phyloP scores from a whole-genome alignment of 2,888 invertebrate genomes.

The Anagyrus pseudococci region DNA sequence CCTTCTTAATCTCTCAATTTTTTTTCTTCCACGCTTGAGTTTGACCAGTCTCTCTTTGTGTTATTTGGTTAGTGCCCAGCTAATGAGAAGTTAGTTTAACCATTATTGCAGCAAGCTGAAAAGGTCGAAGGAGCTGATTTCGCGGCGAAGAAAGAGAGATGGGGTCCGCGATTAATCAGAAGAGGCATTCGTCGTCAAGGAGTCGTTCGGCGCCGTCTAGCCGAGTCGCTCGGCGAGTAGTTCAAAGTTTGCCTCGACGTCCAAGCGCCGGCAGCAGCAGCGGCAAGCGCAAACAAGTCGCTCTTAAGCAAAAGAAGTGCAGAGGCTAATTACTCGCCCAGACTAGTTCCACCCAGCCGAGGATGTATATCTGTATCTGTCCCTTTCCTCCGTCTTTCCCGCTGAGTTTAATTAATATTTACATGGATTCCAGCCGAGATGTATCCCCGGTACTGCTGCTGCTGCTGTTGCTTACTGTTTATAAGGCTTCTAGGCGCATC shows the following conservation, averaged over 20 bases:
- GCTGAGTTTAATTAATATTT: conserved; percentile 46
- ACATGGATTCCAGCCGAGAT: conserved; percentile 44
- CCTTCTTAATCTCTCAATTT: too few relatives aligned
- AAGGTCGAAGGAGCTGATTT: conserved; percentile 55
- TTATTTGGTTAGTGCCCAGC: too few relatives aligned
- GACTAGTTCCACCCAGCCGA: background rate
- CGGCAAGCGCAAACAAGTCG: conserved; percentile 22
- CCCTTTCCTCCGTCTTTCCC: conserved; percentile 13
- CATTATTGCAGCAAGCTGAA: too few relatives aligned
- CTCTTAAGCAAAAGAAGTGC: conserved; percentile 16
- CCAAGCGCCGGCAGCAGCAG: background rate
- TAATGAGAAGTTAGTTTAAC: too few relatives aligned
- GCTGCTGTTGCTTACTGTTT: too few relatives aligned
- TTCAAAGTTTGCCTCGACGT: too few relatives aligned
- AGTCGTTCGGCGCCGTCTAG: background rate
- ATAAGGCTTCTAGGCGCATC: too few relatives aligned
- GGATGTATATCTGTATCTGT: background rate
- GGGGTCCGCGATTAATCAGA: conserved; percentile 39
- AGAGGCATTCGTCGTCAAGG: conserved; percentile 31
- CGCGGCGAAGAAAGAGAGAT: conserved; percentile 15
- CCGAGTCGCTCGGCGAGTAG: too few relatives aligned
- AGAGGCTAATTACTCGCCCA: conserved; percentile 31
- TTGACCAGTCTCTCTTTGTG: too few relatives aligned
- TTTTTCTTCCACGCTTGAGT: too few relatives aligned
- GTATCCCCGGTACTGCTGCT: too few relatives aligned